Conservation (phyloP, 2,888 invertebrate species). For the Campopleginae sp. region DNA sequence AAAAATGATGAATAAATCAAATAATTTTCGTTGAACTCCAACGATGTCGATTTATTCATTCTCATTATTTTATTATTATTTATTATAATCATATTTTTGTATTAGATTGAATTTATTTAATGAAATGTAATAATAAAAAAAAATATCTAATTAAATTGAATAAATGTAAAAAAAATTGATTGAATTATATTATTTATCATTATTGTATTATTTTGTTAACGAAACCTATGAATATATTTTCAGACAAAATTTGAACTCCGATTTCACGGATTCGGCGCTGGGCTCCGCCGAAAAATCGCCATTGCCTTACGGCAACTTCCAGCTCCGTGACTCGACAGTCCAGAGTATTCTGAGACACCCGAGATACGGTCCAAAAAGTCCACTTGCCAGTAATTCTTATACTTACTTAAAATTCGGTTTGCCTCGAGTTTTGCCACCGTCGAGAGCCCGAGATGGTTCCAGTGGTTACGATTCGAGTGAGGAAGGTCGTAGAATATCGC, state of each 20-base stretch:
- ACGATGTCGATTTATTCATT: too few species aligned
- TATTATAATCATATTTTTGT: too few species aligned
- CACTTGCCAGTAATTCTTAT: constrained; percentile 95
- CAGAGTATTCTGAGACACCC: constrained; percentile 96
- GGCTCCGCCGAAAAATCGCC: constrained; percentile 97
- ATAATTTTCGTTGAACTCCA: too few species aligned
- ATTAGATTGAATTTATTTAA: too few species aligned
- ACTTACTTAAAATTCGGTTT: constrained; percentile 97
- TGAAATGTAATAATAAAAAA: not conserved
- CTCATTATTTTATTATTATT: too few species aligned
- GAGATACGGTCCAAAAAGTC: constrained; percentile 95
- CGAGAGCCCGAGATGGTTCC: constrained; percentile 90
- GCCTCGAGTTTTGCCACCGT: constrained; percentile 95
- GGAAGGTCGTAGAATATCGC: constrained; percentile 83
- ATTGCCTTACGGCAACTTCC: constrained; percentile 97
- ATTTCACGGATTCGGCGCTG: constrained; percentile 97
- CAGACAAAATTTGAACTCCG: constrained; percentile 97
- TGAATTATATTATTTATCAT: not conserved
- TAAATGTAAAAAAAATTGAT: constrained; percentile 15
- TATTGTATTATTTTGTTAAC: too few species aligned
- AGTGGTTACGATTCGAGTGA: constrained; percentile 97
- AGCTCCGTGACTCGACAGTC: constrained; percentile 95
- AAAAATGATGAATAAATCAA: too few species aligned
- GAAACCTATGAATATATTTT: constrained; percentile 73
- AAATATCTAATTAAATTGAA: not conserved